Base-by-base conservation (phyloP, 2,797 vertebrate species). In the Emys orbicularis region DNA sequence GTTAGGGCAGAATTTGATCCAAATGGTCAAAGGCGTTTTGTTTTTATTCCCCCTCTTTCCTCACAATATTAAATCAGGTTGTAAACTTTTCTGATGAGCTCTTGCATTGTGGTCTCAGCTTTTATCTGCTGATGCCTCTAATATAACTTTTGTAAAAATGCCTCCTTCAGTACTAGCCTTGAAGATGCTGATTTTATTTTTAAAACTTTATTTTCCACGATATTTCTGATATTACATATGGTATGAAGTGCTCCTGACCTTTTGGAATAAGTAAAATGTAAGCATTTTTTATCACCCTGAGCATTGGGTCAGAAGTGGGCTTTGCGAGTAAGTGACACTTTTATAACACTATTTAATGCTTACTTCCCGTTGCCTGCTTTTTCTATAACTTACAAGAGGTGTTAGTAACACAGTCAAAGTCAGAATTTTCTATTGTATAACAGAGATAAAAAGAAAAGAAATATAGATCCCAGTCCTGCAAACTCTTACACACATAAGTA, bases 291-390 rank as follows among this genome's bases (percentile, higher is more conserved):
- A 1, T 12, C 5, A 81, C 49, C 5, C 84, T 4, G 47, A 47
- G 16, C 81, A 94, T 59, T 54, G 47, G 41, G 83, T 72, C 83
- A 89, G 49, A 84, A 89, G 50, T 79, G 8, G 23, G 25, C 86
- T 81, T 90, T 94, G 25, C 87, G 95, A 85, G 87, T 81, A 97
- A 95, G 88, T 90, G 96, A 18, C 93, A n/a, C 88, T 96, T 72
- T 89, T 90, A 59, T 59, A 53, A 44, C 44, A 61, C 65, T 37
- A 21, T 72, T 72, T 2, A 91, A 11, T 21, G 10, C 9, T 95
- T 80, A 5, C 53, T 91, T 92, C 4, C 59, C 79, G 23, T 27
- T 89, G 15, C 6, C 5, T 1, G 0, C 18, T 11, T 90, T 93
- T 84, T 25, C 41, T 83, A 2, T 84, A 31, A 11, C 27, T 18